Evolutionary conservation across 1,140 invertebrate species (phyloP).

Genomic region (Euura lappo): DNA sequence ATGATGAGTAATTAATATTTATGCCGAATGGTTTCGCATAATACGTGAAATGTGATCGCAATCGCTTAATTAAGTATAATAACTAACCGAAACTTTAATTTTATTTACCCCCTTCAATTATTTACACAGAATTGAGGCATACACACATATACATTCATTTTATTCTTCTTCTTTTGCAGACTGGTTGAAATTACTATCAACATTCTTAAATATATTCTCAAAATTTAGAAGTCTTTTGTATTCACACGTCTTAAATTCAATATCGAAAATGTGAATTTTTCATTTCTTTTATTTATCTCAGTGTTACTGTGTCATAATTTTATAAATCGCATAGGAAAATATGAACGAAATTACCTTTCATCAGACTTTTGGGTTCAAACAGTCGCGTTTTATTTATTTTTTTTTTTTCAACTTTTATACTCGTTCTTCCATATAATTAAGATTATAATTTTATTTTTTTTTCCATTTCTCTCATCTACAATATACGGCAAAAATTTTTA

Average conservation of each 20-base stretch:
- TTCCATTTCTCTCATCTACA: background rate
- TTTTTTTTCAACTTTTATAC: background rate
- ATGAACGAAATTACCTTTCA: slow-evolving; percentile 31
- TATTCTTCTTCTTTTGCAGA: background rate
- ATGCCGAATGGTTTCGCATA: background rate
- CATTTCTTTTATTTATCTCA: background rate
- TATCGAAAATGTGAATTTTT: background rate
- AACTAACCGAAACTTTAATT: slow-evolving; percentile 19
- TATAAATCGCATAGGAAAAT: slow-evolving; percentile 33
- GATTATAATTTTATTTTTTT: slow-evolving; percentile 3
- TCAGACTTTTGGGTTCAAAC: slow-evolving; percentile 34
- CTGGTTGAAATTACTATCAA: background rate
- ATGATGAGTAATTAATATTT: background rate
- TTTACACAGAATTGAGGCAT: slow-evolving; percentile 25
- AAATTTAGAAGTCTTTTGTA: background rate
- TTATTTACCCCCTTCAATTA: slow-evolving; percentile 12
- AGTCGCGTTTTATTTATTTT: slow-evolving; percentile 8
- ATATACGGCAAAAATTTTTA: background rate
- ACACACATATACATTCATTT: background rate
- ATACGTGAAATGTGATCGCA: background rate
- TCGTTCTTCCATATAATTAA: slow-evolving; percentile 19
- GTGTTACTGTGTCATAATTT: background rate
- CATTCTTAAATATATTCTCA: background rate
- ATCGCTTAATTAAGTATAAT: background rate
- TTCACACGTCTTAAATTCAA: background rate